Base-by-base conservation (phyloP, 2,797 vertebrate species). In the Melanogrammus aeglefinus region DNA sequence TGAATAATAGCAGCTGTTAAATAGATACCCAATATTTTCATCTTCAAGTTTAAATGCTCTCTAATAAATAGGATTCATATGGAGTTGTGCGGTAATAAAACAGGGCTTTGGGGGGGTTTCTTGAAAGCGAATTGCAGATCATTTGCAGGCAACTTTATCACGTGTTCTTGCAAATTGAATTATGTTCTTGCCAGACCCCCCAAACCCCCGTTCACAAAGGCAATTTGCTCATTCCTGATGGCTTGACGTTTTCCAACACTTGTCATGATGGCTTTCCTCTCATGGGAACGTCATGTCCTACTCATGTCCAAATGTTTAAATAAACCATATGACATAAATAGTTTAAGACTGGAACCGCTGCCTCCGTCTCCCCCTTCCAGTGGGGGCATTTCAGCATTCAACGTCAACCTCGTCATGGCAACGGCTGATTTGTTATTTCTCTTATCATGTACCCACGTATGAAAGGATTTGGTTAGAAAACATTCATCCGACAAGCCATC, bases 401-500 rank as follows among this genome's bases (percentile, higher is more conserved):
- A 51, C 3, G 47, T 51, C 47, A 51, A 51, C 47, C 3, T 51
- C 3, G 3, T 18, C 47, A 18, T 18, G 13, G 14, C 47, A 51
- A 18, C 16, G 47, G 41, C 21, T n/a, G 18, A 57, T 57, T 21
- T 57, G 5, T n/a, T 57, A n/a, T 57, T 57, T n/a, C 18, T 21
- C 4, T 6, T 57, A 57, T 21, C 21, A 4, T 57, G 7, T 18
- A 57, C 18, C 51, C 51, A 1, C 21, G 1, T n/a, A 57, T 3
- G 3, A 57, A 57, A 16, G 18, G 14, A 51, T 51, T 16, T 18
- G 47, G 47, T 14, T 51, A 0, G 47, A 51, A 18, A 51, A 73
- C 16, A 36, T 77, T 31, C 41, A 76, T 83, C 29, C 69, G 78
- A 75, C 73, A n/a, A 77, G 69, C 41, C 35, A 77, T 73, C 82